Evolutionary conservation across 1,140 invertebrate species (phyloP), one percentile per base, ranked within the genome.

Genomic region (Drosophila truncata): DNA sequence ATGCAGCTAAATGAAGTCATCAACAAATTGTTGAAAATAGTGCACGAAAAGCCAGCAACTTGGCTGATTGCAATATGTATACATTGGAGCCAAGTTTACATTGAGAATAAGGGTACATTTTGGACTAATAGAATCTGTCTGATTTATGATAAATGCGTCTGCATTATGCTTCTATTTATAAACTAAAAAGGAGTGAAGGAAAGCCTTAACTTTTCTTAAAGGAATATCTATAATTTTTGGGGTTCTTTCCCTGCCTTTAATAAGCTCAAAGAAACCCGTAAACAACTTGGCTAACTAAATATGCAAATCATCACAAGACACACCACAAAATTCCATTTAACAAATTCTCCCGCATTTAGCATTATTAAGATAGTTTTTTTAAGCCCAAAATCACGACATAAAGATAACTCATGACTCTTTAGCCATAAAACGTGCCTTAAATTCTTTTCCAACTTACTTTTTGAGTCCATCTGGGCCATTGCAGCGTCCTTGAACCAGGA

Each of bases 401-500:
- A 23, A 54, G 18, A 29, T 44, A 33, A 63, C 35, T 33, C 27
- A 25, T 76, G 46, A 58, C 52, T 55, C 13, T 33, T 14, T 8
- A 18, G 27, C 29, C n/a, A 14, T 20, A 50, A 52, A 20, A 52
- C n/a, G 7, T 14, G 1, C 13, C 46, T n/a, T 47, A 11, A 1
- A 23, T n/a, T 5, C 2, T 4, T 29, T 18, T 29, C 11, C 8
- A 9, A 91, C 92, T 92, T 52, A 93, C 92, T 92, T 93, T 52
- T 93, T 93, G 13, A 93, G 78, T 64, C 91, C 92, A 67, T 93
- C 91, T 35, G 75, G 77, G 46, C 92, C 73, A 63, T 91, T 92
- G 74, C 93, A 94, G 72, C 96, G 96, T 33, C 96, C 97, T 88
- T 98, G 97, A 3, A 99, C 98, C 44, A 99, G 94, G 93, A 99